These are phyloP conservation scores for Podargus strigoides DNA, from an alignment of 2,797 vertebrate genomes.

Conservation along the genomic window DNA sequence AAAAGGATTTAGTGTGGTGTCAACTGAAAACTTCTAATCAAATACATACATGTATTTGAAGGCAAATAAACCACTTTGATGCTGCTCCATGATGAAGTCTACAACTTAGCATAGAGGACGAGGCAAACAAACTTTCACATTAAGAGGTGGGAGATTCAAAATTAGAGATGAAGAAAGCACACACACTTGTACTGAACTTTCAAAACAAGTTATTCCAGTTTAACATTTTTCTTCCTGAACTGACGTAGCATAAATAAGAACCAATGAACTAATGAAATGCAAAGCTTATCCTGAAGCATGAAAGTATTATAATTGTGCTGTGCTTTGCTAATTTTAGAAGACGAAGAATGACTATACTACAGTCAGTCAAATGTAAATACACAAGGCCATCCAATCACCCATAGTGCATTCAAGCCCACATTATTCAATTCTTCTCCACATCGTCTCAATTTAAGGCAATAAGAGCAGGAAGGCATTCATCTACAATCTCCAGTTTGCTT, in stretches of 20 bases:
- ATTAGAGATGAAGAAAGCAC: conserved; percentile 35
- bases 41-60: not conserved
- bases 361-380: conserved; percentile 43
- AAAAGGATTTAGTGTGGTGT: not conserved
- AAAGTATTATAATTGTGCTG: conserved; percentile 64
- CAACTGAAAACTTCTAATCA: conserved; percentile 25
- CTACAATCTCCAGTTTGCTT: not conserved
- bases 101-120: not conserved
- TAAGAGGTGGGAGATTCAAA: conserved; percentile 32
- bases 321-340: conserved; percentile 60
- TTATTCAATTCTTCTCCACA: not conserved
- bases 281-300: conserved; percentile 55
- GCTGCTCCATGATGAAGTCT: not conserved
- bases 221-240: conserved; percentile 51
- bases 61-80: conserved; percentile 26
- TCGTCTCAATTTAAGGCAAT: not conserved
- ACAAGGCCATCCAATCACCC: not conserved
- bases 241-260: conserved; percentile 46
- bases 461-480: not conserved
- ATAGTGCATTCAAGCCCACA: not conserved
- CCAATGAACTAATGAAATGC: conserved; percentile 56
- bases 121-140: conserved; percentile 1
- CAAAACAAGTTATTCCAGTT: conserved; percentile 66
- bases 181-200: conserved; percentile 50
- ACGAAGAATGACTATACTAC: conserved; percentile 14